Base-by-base conservation (phyloP, 2,113 vertebrate species). In the Nycticorax nycticorax region DNA sequence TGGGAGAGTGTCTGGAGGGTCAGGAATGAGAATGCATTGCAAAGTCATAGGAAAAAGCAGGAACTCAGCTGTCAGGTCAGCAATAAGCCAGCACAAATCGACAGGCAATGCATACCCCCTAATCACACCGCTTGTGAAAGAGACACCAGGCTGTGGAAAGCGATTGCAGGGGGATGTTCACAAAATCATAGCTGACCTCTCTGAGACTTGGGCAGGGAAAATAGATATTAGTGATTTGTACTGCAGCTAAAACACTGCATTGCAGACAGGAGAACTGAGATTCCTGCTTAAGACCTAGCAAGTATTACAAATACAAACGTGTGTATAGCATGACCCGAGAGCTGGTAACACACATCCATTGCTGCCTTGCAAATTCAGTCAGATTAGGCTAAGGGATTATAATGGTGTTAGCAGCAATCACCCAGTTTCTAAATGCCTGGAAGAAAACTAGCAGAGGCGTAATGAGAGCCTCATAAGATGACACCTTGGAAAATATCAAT, bases 191-290 rank as follows among this genome's bases (percentile, higher is more conserved):
- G 26, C 64, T 96, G 92, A 97, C 93, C 95, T 90, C 82, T 67
- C 72, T 7, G 9, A 84, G 60, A 37, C 52, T 84, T 52, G 64
- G 47, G 35, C n/a, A 35, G 82, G 83, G 56, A 96, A 64, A 86
- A 68, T 0, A 88, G 78, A n/a, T 85, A 56, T 9, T 66, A 89
- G 75, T 78, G 85, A 90, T 88, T 92, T 95, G 91, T 91, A 94
- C 56, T 94, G 95, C 95, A 93, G 95, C 59, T 97, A 55, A 95
- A 96, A 69, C 63, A 85, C 96, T 96, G 92, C 94, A 96, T 94
- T 97, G 94, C 95, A 95, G 94, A 47, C 74, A 62, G 74, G 24
- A 92, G 71, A 93, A 66, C 3, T 8, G 80, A 59, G 33, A 88
- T 89, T 91, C 89, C 73, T 32, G 33, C 73, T 86, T 63, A 92